These are phyloP conservation scores for Sebastes umbrosus DNA, from an alignment of 2,797 vertebrate species.

Conservation along the genomic window DNA sequence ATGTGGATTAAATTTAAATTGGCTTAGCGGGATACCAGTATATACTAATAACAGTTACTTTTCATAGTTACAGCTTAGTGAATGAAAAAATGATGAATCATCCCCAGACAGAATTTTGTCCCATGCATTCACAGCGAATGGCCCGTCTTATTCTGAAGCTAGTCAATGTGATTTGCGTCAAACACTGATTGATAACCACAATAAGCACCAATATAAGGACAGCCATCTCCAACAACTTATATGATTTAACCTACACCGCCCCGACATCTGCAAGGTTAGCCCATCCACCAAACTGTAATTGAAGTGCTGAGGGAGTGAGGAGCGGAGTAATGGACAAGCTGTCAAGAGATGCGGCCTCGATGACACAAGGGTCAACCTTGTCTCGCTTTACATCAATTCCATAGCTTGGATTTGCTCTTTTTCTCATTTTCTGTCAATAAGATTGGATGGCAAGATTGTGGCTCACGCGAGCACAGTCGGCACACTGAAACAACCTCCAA, in stretches of 20 bases:
- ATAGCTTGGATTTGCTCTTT: constrained; percentile 38
- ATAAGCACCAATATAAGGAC: neutral
- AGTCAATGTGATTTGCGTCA: neutral
- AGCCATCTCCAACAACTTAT: neutral
- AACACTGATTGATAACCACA: neutral
- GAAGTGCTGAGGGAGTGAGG: constrained; percentile 4
- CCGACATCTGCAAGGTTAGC: constrained; percentile 21
- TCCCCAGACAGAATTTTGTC: neutral
- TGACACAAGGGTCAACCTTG: constrained; percentile 49
- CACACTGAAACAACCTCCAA: constrained; percentile 17
- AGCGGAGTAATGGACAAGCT: constrained; percentile 22
- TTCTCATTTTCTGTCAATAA: constrained; percentile 57
- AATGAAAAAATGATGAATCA: neutral
- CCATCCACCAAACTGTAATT: constrained; percentile 21
- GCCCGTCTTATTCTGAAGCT: neutral
- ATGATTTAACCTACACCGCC: neutral
- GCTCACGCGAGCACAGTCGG: constrained; percentile 4
- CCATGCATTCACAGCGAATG: neutral
- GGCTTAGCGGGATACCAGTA: too few species aligned
- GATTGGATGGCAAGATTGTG: constrained; percentile 16
- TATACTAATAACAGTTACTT: too few species aligned
- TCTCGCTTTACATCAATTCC: constrained; percentile 55
- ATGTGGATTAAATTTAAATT: too few species aligned
- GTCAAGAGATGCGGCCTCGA: constrained; percentile 24
- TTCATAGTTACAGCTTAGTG: neutral